phyloP scores from a whole-genome alignment of 2,113 vertebrate species.

The Pseudonaja textilis region DNA sequence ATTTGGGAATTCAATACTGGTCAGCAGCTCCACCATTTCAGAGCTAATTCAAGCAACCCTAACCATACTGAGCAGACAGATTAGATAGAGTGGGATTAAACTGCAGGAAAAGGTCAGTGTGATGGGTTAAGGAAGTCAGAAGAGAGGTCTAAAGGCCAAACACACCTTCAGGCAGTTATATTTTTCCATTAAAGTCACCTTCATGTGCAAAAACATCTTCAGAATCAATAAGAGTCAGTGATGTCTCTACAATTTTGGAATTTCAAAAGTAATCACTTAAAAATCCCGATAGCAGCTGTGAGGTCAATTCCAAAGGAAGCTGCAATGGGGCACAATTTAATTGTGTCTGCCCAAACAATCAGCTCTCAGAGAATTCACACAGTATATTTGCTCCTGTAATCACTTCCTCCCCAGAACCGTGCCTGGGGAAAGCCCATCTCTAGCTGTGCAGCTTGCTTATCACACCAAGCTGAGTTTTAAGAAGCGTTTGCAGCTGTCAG shows the following conservation, averaged over 20 bases:
- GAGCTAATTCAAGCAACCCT: constrained; percentile 32
- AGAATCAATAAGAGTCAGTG: constrained; percentile 15
- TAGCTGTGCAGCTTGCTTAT: constrained; percentile 2
- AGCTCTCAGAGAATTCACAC: constrained; percentile 48
- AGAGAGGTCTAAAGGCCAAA: constrained; percentile 6
- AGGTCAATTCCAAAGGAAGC: constrained; percentile 18
- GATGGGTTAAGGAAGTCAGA: constrained; percentile 20
- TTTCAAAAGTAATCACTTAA: constrained; percentile 32
- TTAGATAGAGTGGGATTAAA: not conserved
- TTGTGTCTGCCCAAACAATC: constrained; percentile 32
- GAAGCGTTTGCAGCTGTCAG: constrained; percentile 32
- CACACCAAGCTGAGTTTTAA: constrained; percentile 43
- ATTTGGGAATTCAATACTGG: not conserved
- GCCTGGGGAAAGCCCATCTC: constrained; percentile 39
- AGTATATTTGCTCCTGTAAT: constrained; percentile 43
- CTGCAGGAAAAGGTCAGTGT: not conserved
- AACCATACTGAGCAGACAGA: constrained; percentile 48
- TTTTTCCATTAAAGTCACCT: not conserved
- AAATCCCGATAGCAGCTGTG: constrained; percentile 5
- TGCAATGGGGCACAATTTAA: not conserved
- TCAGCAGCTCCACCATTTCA: constrained; percentile 20
- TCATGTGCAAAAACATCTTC: not conserved
- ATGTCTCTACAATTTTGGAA: constrained; percentile 25
- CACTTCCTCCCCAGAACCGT: constrained; percentile 35
- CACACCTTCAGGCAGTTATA: constrained; percentile 28